Percentiles rank a stretch among this genome's conserved stretches.
phyloP scores from a whole-genome alignment of 2,888 invertebrate genomes.

The Odontomyia ornata region DNA sequence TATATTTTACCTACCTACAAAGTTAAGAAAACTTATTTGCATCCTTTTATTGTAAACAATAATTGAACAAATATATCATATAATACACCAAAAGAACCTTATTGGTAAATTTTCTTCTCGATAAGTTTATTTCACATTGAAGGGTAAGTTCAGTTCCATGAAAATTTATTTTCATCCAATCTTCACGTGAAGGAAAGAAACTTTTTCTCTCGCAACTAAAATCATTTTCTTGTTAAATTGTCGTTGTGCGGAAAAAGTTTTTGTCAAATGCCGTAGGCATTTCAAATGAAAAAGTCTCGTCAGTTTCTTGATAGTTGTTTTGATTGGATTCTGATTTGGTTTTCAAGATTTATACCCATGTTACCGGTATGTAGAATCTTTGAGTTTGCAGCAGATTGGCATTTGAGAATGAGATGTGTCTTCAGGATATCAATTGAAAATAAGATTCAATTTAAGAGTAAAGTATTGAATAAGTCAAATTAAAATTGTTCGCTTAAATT shows the following conservation, averaged over 20 bases:
- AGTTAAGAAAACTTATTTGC: too few species aligned
- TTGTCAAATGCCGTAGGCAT: slow-evolving; percentile 39
- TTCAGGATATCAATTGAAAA: too few species aligned
- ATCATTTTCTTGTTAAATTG: slow-evolving; percentile 40
- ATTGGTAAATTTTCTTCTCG: not conserved
- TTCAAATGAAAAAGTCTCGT: slow-evolving; percentile 33
- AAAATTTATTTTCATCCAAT: slow-evolving; percentile 29
- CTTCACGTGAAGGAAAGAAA: slow-evolving; percentile 6
- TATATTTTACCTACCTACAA: too few species aligned
- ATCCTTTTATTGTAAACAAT: too few species aligned
- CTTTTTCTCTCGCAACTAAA: slow-evolving; percentile 39
- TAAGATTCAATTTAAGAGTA: too few species aligned
- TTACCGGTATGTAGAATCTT: not conserved
- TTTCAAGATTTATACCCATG: not conserved
- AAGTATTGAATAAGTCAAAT: too few species aligned
- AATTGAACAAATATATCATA: too few species aligned
- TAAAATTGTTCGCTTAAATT: too few species aligned
- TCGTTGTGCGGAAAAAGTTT: slow-evolving; percentile 29
- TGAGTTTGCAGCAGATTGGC: too few species aligned
- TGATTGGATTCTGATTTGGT: slow-evolving; percentile 33
- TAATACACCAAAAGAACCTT: too few species aligned
- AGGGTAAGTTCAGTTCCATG: slow-evolving; percentile 1
- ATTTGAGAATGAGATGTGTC: too few species aligned
- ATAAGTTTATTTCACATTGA: slow-evolving; percentile 1
- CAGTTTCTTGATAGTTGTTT: slow-evolving; percentile 35